A percentile compares a stretch with the other conserved stretches of the same genome.
These are phyloP conservation scores for Lota lota DNA, from an alignment of 2,113 vertebrate species.

Conservation along the genomic window DNA sequence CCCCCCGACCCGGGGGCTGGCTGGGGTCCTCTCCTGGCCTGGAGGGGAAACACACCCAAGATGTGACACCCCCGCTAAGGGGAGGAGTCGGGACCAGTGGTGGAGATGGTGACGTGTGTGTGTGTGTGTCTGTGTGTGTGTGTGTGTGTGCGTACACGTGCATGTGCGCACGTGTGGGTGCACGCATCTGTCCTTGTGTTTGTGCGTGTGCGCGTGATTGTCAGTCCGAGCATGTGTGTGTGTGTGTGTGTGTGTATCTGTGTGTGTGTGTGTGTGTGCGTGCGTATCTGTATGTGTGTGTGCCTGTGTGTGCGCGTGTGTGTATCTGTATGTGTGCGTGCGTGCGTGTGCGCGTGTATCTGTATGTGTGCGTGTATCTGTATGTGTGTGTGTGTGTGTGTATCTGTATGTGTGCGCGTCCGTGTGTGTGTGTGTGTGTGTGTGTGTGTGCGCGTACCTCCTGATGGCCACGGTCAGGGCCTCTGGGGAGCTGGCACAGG, in stretches of 20 bases:
- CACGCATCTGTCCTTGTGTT: not conserved
- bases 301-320: not conserved
- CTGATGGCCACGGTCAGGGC: slow-evolving; percentile 96
- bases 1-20: slow-evolving; percentile 91
- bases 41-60: slow-evolving; percentile 7
- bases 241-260: not conserved
- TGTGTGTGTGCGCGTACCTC: slow-evolving; percentile 74
- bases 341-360: not conserved
- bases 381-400: not conserved
- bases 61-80: not conserved
- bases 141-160: not conserved
- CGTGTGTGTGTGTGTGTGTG: slow-evolving; percentile 3
- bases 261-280: not conserved
- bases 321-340: not conserved
- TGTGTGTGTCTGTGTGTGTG: too few relatives aligned
- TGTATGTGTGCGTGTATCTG: not conserved
- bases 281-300: not conserved
- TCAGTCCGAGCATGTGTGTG: not conserved
- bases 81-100: too few relatives aligned
- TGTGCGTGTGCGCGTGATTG: not conserved
- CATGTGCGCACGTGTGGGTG: not conserved
- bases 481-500: slow-evolving; percentile 96
- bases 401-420: not conserved
- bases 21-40: slow-evolving; percentile 98
- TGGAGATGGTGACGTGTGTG: not conserved